These are phyloP conservation scores for Metopolophium dirhodum DNA, from an alignment of 1,140 invertebrate genomes.

Conservation along the genomic window DNA sequence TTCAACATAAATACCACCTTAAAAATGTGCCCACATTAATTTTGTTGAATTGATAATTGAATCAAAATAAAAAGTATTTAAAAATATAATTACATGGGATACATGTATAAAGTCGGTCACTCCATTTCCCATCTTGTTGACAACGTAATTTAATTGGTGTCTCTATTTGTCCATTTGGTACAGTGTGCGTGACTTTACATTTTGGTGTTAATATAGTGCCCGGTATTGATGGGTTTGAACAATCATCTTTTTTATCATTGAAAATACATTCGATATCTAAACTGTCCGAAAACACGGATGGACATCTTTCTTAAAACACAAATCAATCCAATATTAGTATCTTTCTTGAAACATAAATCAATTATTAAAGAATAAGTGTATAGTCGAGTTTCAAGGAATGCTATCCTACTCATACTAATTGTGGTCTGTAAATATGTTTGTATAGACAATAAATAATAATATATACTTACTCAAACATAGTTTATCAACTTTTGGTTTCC, in stretches of 20 bases:
- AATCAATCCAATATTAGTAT: not conserved
- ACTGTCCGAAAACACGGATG: not conserved
- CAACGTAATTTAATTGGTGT: not conserved
- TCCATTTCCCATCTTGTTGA: not conserved
- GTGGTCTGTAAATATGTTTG: not conserved
- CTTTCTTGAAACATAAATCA: not conserved
- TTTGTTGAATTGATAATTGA: not conserved
- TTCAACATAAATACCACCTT: too few species aligned
- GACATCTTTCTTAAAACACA: not conserved
- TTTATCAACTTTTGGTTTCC: not conserved
- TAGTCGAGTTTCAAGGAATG: not conserved
- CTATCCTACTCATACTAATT: not conserved
- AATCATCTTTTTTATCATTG: not conserved
- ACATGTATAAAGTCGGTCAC: not conserved
- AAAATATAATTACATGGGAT: slow-evolving; percentile 20
- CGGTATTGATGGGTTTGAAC: not conserved
- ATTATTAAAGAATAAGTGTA: not conserved
- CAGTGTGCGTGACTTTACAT: not conserved
- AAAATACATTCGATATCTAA: not conserved
- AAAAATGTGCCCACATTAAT: too few species aligned
- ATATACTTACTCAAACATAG: slow-evolving; percentile 26
- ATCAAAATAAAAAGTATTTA: not conserved
- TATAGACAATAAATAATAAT: not conserved
- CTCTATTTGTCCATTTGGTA: slow-evolving; percentile 14
- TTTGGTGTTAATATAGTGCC: not conserved